Conservation (phyloP, 2,797 vertebrate genomes). For the Crax fasciolata region DNA sequence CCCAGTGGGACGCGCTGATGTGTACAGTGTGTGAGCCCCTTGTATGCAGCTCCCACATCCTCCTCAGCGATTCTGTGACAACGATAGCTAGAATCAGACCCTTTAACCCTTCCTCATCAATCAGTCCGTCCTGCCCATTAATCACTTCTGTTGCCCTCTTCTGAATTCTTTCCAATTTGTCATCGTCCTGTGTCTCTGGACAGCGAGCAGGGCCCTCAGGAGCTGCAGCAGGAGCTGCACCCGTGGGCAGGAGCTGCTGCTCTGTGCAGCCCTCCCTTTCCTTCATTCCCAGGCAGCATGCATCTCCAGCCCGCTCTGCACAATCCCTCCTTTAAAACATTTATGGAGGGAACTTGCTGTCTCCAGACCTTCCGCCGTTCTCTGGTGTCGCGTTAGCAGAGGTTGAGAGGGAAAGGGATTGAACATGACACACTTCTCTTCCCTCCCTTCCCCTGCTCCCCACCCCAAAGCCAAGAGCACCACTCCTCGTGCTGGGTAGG, state of each 20-base stretch:
- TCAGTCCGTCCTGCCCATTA: slow-evolving; percentile 61
- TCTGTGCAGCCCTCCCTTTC: neutral
- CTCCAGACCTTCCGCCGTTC: neutral
- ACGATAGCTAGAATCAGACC: slow-evolving; percentile 65
- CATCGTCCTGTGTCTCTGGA: slow-evolving; percentile 19
- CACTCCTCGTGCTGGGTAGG: neutral
- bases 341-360: slow-evolving; percentile 32
- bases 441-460: neutral
- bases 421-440: neutral
- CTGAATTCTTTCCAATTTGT: slow-evolving; percentile 61
- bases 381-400: neutral
- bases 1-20: neutral
- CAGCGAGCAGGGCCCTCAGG: neutral
- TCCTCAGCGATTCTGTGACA: slow-evolving; percentile 54
- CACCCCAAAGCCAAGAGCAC: neutral
- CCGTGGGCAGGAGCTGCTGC: neutral
- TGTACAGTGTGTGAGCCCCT: neutral
- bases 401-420: slow-evolving; percentile 5
- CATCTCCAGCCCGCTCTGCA: neutral
- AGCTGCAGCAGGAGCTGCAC: neutral
- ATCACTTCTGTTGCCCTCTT: slow-evolving; percentile 56
- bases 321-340: slow-evolving; percentile 46
- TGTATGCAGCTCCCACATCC: slow-evolving; percentile 1
- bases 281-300: neutral
- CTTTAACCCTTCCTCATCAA: slow-evolving; percentile 64